A percentile compares a stretch with the other conserved stretches of the same genome.
phyloP scores from a whole-genome alignment of 2,888 invertebrate genomes.

The Philaethria dido region DNA sequence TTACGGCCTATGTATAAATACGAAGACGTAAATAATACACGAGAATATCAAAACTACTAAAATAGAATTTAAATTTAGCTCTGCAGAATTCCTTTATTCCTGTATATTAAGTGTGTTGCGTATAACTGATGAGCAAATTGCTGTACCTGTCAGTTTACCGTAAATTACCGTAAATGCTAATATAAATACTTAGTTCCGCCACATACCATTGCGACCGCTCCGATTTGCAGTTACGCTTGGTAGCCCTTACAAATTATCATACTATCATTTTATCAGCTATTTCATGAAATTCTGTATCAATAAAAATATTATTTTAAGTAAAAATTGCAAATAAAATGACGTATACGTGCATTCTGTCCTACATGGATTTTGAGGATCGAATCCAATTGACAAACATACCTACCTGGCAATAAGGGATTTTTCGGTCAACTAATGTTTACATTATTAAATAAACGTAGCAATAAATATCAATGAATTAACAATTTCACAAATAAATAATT shows the following conservation, averaged over 20 bases:
- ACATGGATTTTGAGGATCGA: neutral
- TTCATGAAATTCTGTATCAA: slow-evolving; percentile 1
- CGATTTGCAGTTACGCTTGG: slow-evolving; percentile 62
- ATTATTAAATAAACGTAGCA: neutral
- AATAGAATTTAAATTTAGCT: neutral
- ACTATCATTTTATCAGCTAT: slow-evolving; percentile 36
- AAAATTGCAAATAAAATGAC: neutral
- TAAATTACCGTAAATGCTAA: slow-evolving; percentile 72
- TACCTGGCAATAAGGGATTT: neutral
- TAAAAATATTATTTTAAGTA: neutral
- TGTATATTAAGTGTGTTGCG: slow-evolving; percentile 56
- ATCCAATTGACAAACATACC: neutral
- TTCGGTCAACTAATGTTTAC: neutral
- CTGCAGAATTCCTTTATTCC: slow-evolving; percentile 31
- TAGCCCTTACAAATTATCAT: slow-evolving; percentile 42
- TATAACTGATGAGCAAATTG: slow-evolving; percentile 54
- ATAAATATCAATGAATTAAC: slow-evolving; percentile 3
- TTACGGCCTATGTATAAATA: no score
- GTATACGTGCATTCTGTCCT: neutral
- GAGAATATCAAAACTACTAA: neutral
- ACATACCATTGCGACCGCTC: slow-evolving; percentile 59
- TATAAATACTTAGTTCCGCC: slow-evolving; percentile 74
- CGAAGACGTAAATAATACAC: no score
- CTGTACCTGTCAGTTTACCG: slow-evolving; percentile 47
- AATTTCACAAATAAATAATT: slow-evolving; percentile 32